These are phyloP conservation scores for Sclerurus mexicanus DNA, from an alignment of 2,113 vertebrate genomes.

Conservation along the genomic window DNA sequence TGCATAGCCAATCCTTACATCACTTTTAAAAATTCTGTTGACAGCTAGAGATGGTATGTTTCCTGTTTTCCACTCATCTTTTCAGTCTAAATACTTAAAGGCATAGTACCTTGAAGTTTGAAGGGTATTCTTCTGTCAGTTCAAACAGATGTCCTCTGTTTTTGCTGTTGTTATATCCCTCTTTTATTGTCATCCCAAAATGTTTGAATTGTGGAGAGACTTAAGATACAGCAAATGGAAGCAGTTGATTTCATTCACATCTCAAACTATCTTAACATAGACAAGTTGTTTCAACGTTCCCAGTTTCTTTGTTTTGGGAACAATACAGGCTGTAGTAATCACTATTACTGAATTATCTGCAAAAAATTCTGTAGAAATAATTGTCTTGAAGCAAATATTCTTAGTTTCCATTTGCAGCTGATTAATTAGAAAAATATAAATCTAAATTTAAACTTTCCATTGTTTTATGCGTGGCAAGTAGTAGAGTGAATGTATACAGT, in stretches of 20 bases:
- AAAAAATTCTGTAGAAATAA: background rate
- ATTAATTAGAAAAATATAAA: background rate
- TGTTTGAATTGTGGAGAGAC: background rate
- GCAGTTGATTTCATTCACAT: background rate
- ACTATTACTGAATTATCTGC: background rate
- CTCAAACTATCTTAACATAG: background rate
- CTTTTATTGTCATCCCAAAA: background rate
- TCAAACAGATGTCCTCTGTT: background rate
- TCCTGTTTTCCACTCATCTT: background rate
- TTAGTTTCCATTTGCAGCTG: background rate
- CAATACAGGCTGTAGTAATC: background rate
- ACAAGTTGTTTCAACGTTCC: background rate
- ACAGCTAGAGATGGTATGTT: background rate
- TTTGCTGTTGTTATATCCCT: background rate
- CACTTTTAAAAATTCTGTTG: background rate
- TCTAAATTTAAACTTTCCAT: background rate
- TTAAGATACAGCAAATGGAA: background rate
- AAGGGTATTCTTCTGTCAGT: background rate
- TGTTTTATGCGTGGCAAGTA: background rate
- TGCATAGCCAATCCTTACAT: background rate
- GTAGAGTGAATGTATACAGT: background rate
- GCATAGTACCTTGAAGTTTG: background rate
- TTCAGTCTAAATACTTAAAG: background rate
- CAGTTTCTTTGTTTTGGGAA: background rate
- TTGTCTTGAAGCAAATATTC: background rate